These are phyloP conservation scores for Diglossa brunneiventris DNA, from an alignment of 2,113 vertebrate species.

Conservation along the genomic window DNA sequence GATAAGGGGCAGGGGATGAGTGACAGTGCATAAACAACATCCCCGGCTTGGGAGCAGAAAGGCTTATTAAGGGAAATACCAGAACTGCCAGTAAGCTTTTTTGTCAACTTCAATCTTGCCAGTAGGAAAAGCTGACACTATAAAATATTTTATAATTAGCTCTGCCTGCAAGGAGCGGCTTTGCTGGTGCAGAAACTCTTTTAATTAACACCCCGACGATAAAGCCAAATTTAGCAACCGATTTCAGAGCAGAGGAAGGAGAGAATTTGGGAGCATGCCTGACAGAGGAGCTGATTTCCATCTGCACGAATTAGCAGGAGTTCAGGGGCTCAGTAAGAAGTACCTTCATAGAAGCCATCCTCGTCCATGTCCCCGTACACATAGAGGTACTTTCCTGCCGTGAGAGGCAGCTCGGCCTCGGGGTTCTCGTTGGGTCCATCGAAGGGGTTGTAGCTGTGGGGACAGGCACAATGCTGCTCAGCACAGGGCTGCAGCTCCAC, in stretches of 20 bases:
- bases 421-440: slow-evolving; percentile 98
- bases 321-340: background rate
- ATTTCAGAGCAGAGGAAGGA: background rate
- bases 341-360: slow-evolving; percentile 98
- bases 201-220: slow-evolving; percentile 31
- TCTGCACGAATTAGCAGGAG: background rate
- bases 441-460: slow-evolving; percentile 91
- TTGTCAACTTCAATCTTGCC: background rate
- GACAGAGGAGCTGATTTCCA: background rate
- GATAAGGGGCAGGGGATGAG: background rate
- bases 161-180: background rate
- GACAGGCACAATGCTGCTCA: background rate
- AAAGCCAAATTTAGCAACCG: slow-evolving; percentile 16
- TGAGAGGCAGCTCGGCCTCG: slow-evolving; percentile 95
- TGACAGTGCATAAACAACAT: background rate
- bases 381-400: slow-evolving; percentile 96
- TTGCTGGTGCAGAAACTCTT: slow-evolving; percentile 19
- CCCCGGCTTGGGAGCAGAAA: background rate
- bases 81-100: background rate
- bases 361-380: slow-evolving; percentile 98
- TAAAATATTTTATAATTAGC: slow-evolving; percentile 28
- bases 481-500: background rate
- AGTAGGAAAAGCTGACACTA: slow-evolving; percentile 22
- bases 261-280: background rate
- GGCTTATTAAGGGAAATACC: background rate